Percentiles rank a stretch among this genome's conserved stretches.
Evolutionary conservation across 2,888 invertebrate species (phyloP).

Genomic region (Netelia melanura): DNA sequence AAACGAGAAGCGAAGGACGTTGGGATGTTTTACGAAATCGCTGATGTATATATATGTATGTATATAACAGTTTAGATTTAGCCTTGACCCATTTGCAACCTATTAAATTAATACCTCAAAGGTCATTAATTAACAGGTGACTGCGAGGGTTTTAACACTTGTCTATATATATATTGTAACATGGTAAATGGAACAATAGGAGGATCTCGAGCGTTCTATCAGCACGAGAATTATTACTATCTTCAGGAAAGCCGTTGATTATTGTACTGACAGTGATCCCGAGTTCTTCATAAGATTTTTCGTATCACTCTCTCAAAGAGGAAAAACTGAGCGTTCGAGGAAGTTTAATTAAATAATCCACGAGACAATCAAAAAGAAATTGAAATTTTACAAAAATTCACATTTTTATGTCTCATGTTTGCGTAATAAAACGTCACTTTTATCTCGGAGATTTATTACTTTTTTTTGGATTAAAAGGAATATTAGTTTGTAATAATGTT

Average conservation of each 20-base stretch:
- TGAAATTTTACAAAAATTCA: too few relatives aligned
- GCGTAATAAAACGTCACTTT: too few relatives aligned
- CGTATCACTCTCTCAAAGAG: not conserved
- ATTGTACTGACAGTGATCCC: not conserved
- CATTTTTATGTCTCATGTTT: too few relatives aligned
- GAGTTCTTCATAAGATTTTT: not conserved
- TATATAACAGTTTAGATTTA: constrained; percentile 18
- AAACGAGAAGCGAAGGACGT: constrained; percentile 65
- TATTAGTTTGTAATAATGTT: too few relatives aligned
- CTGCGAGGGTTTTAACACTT: not conserved
- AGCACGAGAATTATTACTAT: constrained; percentile 11
- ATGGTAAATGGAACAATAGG: constrained; percentile 22
- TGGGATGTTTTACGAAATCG: constrained; percentile 40
- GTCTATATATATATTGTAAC: not conserved
- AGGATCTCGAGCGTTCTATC: not conserved
- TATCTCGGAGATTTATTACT: too few relatives aligned
- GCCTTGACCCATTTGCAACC: constrained; percentile 66
- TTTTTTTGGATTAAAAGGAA: too few relatives aligned
- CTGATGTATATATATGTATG: constrained; percentile 14
- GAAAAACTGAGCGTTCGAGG: not conserved
- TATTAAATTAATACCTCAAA: constrained; percentile 63
- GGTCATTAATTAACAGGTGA: constrained; percentile 61
- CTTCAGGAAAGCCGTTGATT: constrained; percentile 20
- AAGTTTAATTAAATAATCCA: too few relatives aligned
- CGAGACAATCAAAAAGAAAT: too few relatives aligned